A percentile compares a stretch with the other conserved stretches of the same genome.
phyloP scores from a whole-genome alignment of 2,888 invertebrate genomes.

The Synanthedon tipuliformis region DNA sequence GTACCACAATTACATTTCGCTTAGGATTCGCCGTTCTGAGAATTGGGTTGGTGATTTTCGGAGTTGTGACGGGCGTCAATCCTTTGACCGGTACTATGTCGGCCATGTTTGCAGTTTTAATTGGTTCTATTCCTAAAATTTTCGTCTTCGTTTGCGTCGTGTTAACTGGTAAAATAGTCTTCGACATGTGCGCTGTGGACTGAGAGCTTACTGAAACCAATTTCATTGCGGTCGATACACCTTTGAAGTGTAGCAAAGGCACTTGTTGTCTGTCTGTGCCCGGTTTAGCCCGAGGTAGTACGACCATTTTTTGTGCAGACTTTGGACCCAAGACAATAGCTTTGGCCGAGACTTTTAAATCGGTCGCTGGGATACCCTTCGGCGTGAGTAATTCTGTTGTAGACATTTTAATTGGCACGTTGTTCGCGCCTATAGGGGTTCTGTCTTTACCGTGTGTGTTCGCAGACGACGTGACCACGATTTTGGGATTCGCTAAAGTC shows the following conservation, averaged over 20 bases:
- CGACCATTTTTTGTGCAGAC: constrained; percentile 64
- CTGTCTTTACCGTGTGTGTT: constrained; percentile 32
- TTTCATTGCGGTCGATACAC: constrained; percentile 58
- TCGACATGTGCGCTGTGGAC: constrained; percentile 27
- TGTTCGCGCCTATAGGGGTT: constrained; percentile 31
- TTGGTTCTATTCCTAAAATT: constrained; percentile 31
- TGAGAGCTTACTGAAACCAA: constrained; percentile 57
- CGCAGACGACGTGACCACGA: constrained; percentile 44
- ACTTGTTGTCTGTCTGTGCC: constrained; percentile 44
- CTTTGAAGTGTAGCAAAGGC: constrained; percentile 58
- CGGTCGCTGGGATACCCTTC: constrained; percentile 60
- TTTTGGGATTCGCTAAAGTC: constrained; percentile 38
- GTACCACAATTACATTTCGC: constrained; percentile 72
- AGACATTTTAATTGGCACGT: constrained; percentile 27
- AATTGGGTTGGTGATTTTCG: constrained; percentile 55
- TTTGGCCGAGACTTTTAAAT: constrained; percentile 62
- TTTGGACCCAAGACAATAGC: constrained; percentile 61
- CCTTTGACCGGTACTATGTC: constrained; percentile 61
- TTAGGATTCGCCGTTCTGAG: constrained; percentile 58
- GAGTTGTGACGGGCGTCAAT: constrained; percentile 40
- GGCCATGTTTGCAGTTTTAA: constrained; percentile 58
- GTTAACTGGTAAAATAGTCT: constrained; percentile 5
- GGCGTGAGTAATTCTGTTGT: constrained; percentile 45
- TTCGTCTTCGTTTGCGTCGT: constrained; percentile 32
- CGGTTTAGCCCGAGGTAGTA: constrained; percentile 50